Base-by-base conservation (phyloP, 2,113 vertebrate species). In the Serilophus lunatus region DNA sequence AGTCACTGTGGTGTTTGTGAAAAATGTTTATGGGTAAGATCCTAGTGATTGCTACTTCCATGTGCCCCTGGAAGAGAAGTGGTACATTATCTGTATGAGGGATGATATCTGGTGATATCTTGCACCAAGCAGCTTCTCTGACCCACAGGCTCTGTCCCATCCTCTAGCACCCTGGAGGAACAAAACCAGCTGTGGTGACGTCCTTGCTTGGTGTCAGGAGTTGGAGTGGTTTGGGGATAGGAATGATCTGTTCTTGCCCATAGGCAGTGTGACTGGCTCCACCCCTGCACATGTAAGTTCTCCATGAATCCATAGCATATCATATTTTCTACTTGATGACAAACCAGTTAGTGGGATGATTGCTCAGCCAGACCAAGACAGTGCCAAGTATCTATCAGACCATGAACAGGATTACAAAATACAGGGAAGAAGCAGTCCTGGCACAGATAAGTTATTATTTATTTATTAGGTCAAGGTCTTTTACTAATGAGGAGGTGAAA, bases 121-220 rank as follows among this genome's bases (percentile, higher is more conserved):
- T 45, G 40, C 8, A 31, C n/a, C n/a, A 15, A 63, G 51, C 45
- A 40, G 28, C 42, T 53, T 2, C 23, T 49, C n/a, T 33, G 18
- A 14, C 29, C 22, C 7, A 1, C 38, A 26, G 53, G 17, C 12
- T 4, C 44, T 0, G 1, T 24, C 2, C 2, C 0, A 0, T 68
- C 22, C 19, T 10, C 33, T 42, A 50, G 25, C 19, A 26, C 9
- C 35, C 5, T 0, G 0, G 29, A 18, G 56, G 40, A 64, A 2
- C 35, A 42, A 42, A 33, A 2, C 3, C 59, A 56, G 25, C 42
- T 24, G 26, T 74, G 68, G 31, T 18, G 22, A 10, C 14, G 35
- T 57, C 31, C 66, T 64, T 7, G 5, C 35, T 50, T 56, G 57
- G 23, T 47, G 56, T 64, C 64, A 53, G 38, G 33, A 53, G 45